Evolutionary conservation across 2,797 vertebrate genomes (phyloP), one percentile per base, ranked within the genome.

Genomic region (Poeciliopsis turneri): DNA sequence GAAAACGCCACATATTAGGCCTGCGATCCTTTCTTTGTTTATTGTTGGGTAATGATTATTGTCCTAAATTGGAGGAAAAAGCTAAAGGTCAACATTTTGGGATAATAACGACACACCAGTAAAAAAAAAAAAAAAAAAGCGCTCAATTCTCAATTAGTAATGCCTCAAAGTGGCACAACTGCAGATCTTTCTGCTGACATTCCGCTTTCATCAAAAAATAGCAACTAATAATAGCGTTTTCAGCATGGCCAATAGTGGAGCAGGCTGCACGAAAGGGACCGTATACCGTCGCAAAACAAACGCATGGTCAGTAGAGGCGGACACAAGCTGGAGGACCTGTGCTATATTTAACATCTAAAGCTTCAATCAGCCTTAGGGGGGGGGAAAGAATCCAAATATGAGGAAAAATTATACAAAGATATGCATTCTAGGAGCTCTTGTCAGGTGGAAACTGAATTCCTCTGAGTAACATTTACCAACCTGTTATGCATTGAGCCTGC

Each of bases 301-400:
- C 72, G 82, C 87, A 88, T 84, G 87, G 85, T 84, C 84, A 88
- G 79, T 81, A 8, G 81, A 87, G 82, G 76, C 83, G 78, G 55
- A 77, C 68, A 79, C 81, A 84, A 86, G 85, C 88, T 83, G 79
- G 77, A 77, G 81, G 78, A 87, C 66, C 64, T 84, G 84, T 28
- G 84, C 89, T 89, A 89, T 92, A 88, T 92, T 88, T 92, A 91
- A 88, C 86, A 82, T 81, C 47, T 55, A 33, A 49, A 74, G 77
- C 70, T 77, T 75, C 49, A 75, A 82, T 81, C 78, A 82, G 73
- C 61, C 30, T 69, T 13, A 61, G 36, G 36, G 55, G n/a, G 55
- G n/a, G 9, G 45, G 46, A 2, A 71, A 51, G 0, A 45, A 41
- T 0, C 30, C 28, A 46, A 71, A 18, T 30, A 46, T 71, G 39